Conservation (phyloP, 64 coral and sea anemone genomes). For the Porites lutea region DNA sequence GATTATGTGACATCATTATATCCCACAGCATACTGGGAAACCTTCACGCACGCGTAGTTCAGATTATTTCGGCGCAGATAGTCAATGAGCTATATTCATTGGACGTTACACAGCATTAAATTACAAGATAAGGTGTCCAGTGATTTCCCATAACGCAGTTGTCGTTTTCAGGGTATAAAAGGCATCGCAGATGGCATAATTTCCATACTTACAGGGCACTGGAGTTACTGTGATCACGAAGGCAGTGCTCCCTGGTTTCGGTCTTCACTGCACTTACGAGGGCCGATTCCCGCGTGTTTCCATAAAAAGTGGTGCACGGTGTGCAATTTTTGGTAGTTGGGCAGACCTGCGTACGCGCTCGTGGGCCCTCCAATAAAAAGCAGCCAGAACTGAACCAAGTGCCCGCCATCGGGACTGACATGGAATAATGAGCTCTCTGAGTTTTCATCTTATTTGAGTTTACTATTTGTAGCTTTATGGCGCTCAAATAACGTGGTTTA, state of each 20-base stretch:
- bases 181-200: background rate
- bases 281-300: conserved; percentile 90
- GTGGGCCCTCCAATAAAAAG: conserved; percentile 47
- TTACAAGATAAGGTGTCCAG: background rate
- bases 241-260: conserved; percentile 84
- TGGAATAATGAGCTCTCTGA: too few species aligned
- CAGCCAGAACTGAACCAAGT: too few species aligned
- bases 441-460: too few species aligned
- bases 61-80: background rate
- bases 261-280: conserved; percentile 77
- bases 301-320: conserved; percentile 83
- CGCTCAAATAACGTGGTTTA: too few species aligned
- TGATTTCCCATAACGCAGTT: conserved; percentile 64
- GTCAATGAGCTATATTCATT: background rate
- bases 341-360: conserved; percentile 90
- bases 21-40: too few species aligned
- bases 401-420: too few species aligned
- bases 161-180: conserved; percentile 73
- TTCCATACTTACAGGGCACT: conserved; percentile 95
- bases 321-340: conserved; percentile 96
- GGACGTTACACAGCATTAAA: background rate
- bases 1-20: background rate
- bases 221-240: conserved; percentile 92
- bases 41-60: conserved; percentile 3
- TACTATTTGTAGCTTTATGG: too few species aligned